Evolutionary conservation across 2,888 invertebrate genomes (phyloP), one percentile per base, ranked within the genome.

Genomic region (Arge pagana): DNA sequence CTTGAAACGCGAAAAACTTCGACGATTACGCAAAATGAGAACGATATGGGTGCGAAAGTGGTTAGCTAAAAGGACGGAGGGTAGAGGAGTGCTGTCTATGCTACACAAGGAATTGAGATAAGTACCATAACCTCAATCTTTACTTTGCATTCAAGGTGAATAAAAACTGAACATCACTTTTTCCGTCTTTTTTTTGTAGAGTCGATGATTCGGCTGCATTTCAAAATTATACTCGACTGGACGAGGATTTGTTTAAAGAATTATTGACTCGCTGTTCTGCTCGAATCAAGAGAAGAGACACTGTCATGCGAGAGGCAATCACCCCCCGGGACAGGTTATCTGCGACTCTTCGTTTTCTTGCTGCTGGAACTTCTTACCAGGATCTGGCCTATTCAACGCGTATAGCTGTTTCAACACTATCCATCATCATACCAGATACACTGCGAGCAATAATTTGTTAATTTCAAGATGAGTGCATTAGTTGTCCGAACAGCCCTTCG

Each of bases 221-320:
- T 56, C 40, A 23, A 21, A 63, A 65, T 50, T 65, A 60, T 51
- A 48, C 61, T 24, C 35, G 60, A 42, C 64, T 62, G 64, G 58
- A 60, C 42, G 52, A 51, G 41, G 50, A 52, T 23, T 57, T 56
- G 8, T 64, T 58, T 56, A 30, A 43, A 24, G 41, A 53, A 15
- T 57, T 66, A 42, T 52, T 63, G 49, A 43, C 41, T 7, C 45
- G 55, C 39, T 54, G 64, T 37, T 55, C 58, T 11, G 62, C 63
- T 23, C 49, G 52, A 19, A 62, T 61, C 49, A 39, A 40, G 54
- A 58, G 58, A 42, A 26, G 61, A 54, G 50, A 65, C 45, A 63
- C 62, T 15, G 36, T 49, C 42, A 56, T 63, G 57, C 50, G 63
- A 39, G 45, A 52, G 55, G 60, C 56, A 15, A 63, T 66, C 39